Conservation (phyloP, 2,113 vertebrate genomes). For the Larimichthys crocea region DNA sequence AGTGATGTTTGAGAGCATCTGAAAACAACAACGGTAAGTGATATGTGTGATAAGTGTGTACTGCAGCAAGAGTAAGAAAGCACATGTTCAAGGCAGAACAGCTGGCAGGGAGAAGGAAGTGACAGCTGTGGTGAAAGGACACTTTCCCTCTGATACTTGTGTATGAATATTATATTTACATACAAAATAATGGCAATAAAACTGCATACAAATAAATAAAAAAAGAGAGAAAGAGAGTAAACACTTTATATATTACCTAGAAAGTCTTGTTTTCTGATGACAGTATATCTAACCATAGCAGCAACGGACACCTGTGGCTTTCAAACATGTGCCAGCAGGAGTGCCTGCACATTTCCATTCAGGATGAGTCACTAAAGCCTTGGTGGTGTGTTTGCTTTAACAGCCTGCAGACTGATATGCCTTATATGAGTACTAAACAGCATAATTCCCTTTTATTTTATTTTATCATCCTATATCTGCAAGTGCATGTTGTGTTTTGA, state of each 20-base stretch:
- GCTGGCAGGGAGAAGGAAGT: not conserved
- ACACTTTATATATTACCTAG: too few species aligned
- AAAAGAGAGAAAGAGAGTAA: too few species aligned
- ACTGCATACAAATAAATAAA: too few species aligned
- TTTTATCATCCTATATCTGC: not conserved
- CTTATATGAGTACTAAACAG: not conserved
- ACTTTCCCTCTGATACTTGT: not conserved
- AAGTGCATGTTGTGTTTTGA: not conserved
- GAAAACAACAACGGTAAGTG: not conserved
- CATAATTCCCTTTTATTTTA: not conserved
- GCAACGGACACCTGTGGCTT: not conserved
- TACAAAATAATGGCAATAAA: too few species aligned
- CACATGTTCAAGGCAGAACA: not conserved
- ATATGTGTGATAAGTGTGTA: not conserved
- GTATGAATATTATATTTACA: too few species aligned
- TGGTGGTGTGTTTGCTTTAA: not conserved
- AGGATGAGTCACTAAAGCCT: too few species aligned
- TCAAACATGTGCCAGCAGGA: not conserved
- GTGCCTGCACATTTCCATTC: not conserved
- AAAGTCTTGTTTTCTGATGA: too few species aligned
- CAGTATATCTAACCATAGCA: not conserved
- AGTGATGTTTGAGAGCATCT: not conserved
- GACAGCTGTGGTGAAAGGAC: slow-evolving; percentile 18
- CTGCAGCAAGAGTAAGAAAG: not conserved
- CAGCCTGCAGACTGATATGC: too few species aligned